Conservation (phyloP, 1,140 invertebrate species). For the Calycopis cecrops region DNA sequence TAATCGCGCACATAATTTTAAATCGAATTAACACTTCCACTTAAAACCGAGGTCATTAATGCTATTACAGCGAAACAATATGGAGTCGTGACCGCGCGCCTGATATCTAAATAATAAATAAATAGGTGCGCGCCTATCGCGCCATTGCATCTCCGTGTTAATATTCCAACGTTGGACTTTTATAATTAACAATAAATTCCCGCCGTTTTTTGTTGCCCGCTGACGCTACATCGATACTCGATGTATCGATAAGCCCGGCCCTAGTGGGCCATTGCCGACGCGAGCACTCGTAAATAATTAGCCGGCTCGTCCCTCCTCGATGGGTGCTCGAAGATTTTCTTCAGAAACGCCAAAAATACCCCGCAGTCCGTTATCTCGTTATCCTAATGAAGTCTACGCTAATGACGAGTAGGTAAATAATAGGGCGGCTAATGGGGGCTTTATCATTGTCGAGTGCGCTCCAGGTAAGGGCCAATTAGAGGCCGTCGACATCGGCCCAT, state of each 20-base stretch:
- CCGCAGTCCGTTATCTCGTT: conserved; percentile 71
- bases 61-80: conserved; percentile 70
- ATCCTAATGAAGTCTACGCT: conserved; percentile 75
- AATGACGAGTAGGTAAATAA: conserved; percentile 75
- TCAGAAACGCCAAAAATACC: conserved; percentile 63
- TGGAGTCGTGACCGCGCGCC: conserved; percentile 69
- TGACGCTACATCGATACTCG: conserved; percentile 51
- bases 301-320: conserved; percentile 41
- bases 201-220: conserved; percentile 60
- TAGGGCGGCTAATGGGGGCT: conserved; percentile 73
- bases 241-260: conserved; percentile 6
- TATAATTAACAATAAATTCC: conserved; percentile 75
- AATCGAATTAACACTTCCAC: conserved; percentile 75
- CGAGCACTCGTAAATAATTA: conserved; percentile 54
- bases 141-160: conserved; percentile 62
- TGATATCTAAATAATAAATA: conserved; percentile 75
- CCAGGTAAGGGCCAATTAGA: conserved; percentile 74
- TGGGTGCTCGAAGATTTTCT: conserved; percentile 43
- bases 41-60: conserved; percentile 73
- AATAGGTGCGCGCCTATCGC: conserved; percentile 64
- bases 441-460: conserved; percentile 74
- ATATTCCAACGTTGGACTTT: conserved; percentile 63
- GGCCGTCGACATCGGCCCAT: conserved; percentile 65
- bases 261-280: conserved; percentile 5
- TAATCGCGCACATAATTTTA: conserved; percentile 70